These are phyloP conservation scores for Erannis defoliaria DNA, from an alignment of 2,888 invertebrate genomes.

Conservation along the genomic window DNA sequence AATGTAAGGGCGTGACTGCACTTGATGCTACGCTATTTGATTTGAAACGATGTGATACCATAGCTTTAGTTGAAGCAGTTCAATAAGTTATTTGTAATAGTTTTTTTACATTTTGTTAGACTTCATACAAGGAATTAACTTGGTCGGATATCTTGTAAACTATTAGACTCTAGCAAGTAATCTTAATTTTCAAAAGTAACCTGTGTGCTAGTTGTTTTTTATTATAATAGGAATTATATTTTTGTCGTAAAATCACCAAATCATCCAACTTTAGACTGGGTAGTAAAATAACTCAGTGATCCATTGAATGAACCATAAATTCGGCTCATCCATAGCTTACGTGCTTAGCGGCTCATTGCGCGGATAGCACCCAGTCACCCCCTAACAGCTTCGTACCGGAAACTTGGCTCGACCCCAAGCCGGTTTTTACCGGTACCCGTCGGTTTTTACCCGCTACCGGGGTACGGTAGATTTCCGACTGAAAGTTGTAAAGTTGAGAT, in stretches of 20 bases:
- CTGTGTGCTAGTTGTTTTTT: no score
- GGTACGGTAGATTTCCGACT: conserved; percentile 17
- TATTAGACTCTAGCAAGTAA: no score
- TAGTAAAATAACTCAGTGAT: conserved; percentile 15
- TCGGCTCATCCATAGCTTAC: conserved; percentile 58
- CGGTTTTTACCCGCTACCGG: conserved; percentile 49
- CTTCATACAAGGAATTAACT: no score
- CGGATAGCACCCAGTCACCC: conserved; percentile 63
- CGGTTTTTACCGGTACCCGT: conserved; percentile 56
- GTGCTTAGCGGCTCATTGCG: conserved; percentile 48
- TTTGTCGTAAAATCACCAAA: background rate
- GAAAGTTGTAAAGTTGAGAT: background rate
- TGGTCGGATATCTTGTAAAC: no score
- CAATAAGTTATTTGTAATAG: no score
- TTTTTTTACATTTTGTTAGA: no score
- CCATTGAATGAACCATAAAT: conserved; percentile 32
- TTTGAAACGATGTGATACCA: background rate
- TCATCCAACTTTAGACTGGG: conserved; percentile 24
- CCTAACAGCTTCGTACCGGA: conserved; percentile 52
- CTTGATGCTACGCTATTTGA: background rate
- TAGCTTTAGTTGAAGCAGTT: no score
- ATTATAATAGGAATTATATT: no score
- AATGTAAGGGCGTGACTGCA: background rate
- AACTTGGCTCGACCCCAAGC: conserved; percentile 65
- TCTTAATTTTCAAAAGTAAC: no score